Percentiles rank a stretch among this genome's conserved stretches.
Conservation (phyloP, 2,888 invertebrate species). For the Epirrita christyi region DNA sequence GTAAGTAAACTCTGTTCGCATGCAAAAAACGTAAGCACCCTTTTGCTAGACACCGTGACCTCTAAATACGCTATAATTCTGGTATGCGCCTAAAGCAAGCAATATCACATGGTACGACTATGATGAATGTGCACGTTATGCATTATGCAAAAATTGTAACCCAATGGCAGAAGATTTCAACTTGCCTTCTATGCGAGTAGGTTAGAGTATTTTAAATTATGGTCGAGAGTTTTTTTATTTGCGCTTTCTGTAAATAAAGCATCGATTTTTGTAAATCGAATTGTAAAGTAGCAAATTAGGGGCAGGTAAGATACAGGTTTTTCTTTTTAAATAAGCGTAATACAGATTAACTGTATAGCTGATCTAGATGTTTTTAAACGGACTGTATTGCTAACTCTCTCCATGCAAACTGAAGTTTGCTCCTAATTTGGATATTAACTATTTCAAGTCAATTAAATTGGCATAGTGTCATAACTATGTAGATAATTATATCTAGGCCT, state of each 20-base stretch:
- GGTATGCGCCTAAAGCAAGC: slow-evolving; percentile 16
- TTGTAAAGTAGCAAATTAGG: neutral
- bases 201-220: slow-evolving; percentile 7
- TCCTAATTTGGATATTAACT: too few species aligned
- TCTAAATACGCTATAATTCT: too few species aligned
- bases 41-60: too few species aligned
- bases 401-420: too few species aligned
- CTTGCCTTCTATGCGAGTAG: slow-evolving; percentile 29
- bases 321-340: neutral
- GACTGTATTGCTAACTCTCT: too few species aligned
- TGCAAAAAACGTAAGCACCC: too few species aligned
- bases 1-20: too few species aligned
- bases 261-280: neutral
- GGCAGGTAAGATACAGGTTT: slow-evolving; percentile 10
- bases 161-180: slow-evolving; percentile 27
- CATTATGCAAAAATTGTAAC: slow-evolving; percentile 12
- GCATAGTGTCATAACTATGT: too few species aligned
- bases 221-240: slow-evolving; percentile 15
- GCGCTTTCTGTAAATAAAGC: slow-evolving; percentile 32
- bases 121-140: slow-evolving; percentile 33
- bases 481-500: too few species aligned
- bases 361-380: too few species aligned
- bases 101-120: slow-evolving; percentile 5
- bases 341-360: neutral
- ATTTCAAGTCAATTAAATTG: too few species aligned